phyloP scores from a whole-genome alignment of 2,797 vertebrate genomes.

The Bovichtus diacanthus region DNA sequence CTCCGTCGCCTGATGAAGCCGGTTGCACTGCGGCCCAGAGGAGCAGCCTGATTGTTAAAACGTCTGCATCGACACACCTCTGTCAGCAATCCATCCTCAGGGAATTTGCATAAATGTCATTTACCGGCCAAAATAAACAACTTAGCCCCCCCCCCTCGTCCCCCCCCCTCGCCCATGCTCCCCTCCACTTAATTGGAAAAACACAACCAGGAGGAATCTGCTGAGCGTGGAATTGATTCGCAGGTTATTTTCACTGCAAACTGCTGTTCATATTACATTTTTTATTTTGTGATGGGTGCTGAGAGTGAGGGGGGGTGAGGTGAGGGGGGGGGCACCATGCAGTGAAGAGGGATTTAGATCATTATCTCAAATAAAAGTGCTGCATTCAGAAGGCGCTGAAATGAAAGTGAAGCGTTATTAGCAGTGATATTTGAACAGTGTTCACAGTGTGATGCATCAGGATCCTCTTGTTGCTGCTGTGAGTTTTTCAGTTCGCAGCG shows the following conservation, averaged over 20 bases:
- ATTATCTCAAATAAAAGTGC: background rate
- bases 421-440: background rate
- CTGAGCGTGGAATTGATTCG: constrained; percentile 73
- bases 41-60: constrained; percentile 24
- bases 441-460: too few relatives aligned
- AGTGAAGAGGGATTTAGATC: background rate
- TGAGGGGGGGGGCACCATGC: constrained; percentile 7
- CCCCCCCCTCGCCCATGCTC: background rate
- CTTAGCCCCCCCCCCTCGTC: constrained; percentile 1
- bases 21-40: background rate
- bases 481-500: too few relatives aligned
- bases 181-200: constrained; percentile 69
- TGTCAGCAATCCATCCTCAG: constrained; percentile 53
- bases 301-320: background rate
- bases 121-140: constrained; percentile 70
- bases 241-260: constrained; percentile 68
- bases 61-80: constrained; percentile 21
- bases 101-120: constrained; percentile 77
- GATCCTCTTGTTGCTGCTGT: too few relatives aligned
- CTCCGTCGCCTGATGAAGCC: constrained; percentile 12
- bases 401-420: background rate
- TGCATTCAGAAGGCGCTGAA: background rate
- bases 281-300: background rate
- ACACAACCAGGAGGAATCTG: constrained; percentile 65
- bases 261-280: constrained; percentile 28